Evolutionary conservation across 2,797 vertebrate genomes (phyloP).

Genomic region (Morelia viridis): DNA sequence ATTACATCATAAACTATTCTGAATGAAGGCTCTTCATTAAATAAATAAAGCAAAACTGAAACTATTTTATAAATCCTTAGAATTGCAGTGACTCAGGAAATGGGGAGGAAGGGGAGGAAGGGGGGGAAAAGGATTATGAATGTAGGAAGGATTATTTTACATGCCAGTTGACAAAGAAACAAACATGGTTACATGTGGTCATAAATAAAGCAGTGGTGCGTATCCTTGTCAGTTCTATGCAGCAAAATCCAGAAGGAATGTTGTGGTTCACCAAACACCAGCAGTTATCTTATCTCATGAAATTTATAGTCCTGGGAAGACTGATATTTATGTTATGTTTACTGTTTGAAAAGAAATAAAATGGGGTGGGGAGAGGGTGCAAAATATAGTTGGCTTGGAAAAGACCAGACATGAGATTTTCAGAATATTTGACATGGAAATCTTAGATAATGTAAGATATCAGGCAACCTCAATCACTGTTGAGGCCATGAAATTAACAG

Average conservation of each 20-base stretch:
- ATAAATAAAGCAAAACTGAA: background rate
- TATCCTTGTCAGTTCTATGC: background rate
- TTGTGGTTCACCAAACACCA: background rate
- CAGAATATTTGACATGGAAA: background rate
- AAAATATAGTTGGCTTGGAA: background rate
- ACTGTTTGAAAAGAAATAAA: background rate
- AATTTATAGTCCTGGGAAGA: background rate
- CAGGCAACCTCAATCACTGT: background rate
- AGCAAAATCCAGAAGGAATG: slow-evolving; percentile 2
- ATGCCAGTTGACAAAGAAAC: background rate
- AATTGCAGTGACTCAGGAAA: background rate
- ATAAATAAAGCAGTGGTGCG: background rate
- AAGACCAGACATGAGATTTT: background rate
- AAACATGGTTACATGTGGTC: background rate
- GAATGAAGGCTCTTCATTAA: background rate
- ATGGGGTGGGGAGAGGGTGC: background rate
- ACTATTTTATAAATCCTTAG: background rate
- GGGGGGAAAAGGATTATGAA: background rate
- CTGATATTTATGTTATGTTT: background rate
- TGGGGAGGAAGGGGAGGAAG: fast-evolving
- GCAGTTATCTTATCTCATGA: background rate
- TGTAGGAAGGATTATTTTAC: background rate
- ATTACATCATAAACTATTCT: background rate
- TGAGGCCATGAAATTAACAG: background rate
- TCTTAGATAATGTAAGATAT: background rate